Percentiles rank a stretch among this genome's conserved stretches.
Conservation (phyloP, 2,888 invertebrate genomes). For the Heliconius sara region DNA sequence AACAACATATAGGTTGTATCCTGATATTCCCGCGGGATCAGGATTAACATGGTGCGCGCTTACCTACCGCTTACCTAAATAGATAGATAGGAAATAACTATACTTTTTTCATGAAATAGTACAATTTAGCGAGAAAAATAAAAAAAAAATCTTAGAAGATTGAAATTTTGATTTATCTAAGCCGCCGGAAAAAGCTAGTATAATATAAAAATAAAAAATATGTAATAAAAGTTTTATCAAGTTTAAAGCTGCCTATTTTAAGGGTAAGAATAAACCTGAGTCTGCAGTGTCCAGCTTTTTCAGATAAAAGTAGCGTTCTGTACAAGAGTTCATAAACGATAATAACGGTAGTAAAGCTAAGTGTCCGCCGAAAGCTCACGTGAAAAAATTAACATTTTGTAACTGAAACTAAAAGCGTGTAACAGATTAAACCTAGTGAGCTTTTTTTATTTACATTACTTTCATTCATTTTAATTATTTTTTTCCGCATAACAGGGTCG, state of each 20-base stretch:
- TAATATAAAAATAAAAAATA: not conserved
- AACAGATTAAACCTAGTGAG: not conserved
- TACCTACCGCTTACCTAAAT: too few species aligned
- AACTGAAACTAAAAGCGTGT: slow-evolving; percentile 7
- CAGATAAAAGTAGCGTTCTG: not conserved
- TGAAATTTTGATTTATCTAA: too few species aligned
- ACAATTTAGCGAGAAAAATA: too few species aligned
- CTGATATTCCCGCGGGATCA: too few species aligned
- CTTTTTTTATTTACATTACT: slow-evolving; percentile 1
- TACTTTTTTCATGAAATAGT: too few species aligned
- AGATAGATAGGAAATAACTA: too few species aligned
- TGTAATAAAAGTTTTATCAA: not conserved
- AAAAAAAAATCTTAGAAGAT: too few species aligned
- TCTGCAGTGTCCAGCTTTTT: not conserved
- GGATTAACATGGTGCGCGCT: too few species aligned
- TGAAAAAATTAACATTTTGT: slow-evolving; percentile 15
- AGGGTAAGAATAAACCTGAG: not conserved
- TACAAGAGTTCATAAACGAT: slow-evolving; percentile 4
- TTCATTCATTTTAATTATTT: not conserved
- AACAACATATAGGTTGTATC: too few species aligned
- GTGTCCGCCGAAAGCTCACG: slow-evolving; percentile 14
- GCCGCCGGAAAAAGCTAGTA: too few species aligned
- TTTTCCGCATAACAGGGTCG: too few species aligned
- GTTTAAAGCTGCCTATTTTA: not conserved
- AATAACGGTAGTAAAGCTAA: not conserved